Percentiles rank a stretch among this genome's conserved stretches.
Evolutionary conservation across 2,797 vertebrate species (phyloP).

Genomic region (Helarctos malayanus): DNA sequence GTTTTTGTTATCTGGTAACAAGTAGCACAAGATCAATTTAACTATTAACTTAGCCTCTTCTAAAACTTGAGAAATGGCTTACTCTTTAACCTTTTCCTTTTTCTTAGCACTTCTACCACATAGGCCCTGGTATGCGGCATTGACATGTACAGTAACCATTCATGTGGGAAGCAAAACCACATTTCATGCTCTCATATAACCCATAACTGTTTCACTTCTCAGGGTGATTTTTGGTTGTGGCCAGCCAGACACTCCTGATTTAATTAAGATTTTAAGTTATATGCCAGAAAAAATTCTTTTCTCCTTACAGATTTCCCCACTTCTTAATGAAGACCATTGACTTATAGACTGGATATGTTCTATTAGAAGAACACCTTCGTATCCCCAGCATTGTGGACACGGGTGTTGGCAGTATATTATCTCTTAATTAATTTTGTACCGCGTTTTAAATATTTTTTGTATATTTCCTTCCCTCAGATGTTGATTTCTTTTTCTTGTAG

Average conservation of each 20-base stretch:
- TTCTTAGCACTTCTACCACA: neutral
- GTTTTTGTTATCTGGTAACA: neutral
- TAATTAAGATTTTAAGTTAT: constrained; percentile 29
- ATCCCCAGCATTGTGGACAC: neutral
- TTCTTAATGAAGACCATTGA: neutral
- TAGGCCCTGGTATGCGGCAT: neutral
- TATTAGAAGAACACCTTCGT: neutral
- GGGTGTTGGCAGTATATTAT: neutral
- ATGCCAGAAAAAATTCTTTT: neutral
- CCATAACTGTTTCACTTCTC: neutral
- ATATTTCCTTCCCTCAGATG: neutral
- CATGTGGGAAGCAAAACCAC: neutral
- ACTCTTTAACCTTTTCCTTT: neutral
- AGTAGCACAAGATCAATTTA: neutral
- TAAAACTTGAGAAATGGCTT: neutral
- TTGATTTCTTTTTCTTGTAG: constrained; percentile 23
- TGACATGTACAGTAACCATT: neutral
- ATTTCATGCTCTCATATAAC: neutral
- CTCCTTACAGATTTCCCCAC: neutral
- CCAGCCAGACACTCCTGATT: neutral
- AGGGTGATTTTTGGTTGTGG: constrained; percentile 42
- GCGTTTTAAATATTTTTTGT: neutral
- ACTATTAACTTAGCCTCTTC: neutral
- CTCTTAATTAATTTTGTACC: neutral
- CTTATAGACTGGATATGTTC: neutral